These are phyloP conservation scores for Zosterops borbonicus DNA, from an alignment of 2,113 vertebrate genomes.

Conservation along the genomic window DNA sequence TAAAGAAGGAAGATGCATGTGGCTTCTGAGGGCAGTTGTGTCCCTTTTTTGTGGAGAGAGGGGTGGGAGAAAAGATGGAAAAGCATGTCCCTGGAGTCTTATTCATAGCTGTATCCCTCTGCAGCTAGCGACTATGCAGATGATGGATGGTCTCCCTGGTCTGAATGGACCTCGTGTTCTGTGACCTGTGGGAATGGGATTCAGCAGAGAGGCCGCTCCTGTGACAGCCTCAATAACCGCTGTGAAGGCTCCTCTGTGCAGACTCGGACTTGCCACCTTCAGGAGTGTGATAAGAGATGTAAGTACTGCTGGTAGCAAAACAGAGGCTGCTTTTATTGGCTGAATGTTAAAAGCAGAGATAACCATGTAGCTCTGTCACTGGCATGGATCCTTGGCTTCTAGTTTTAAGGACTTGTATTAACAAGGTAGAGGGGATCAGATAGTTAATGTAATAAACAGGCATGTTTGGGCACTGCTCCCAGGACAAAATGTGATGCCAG, in stretches of 20 bases:
- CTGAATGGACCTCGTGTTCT: conserved; percentile 96
- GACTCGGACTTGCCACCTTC: conserved; percentile 93
- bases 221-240: conserved; percentile 95
- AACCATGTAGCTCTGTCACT: neutral
- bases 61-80: neutral
- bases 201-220: conserved; percentile 96
- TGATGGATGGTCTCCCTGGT: conserved; percentile 97
- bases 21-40: neutral
- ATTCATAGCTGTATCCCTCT: neutral
- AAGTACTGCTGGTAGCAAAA: conserved; percentile 63
- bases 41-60: neutral
- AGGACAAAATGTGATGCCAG: neutral
- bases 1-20: neutral
- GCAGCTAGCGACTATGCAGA: conserved; percentile 84
- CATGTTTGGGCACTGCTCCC: neutral
- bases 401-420: neutral
- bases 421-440: neutral
- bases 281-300: conserved; percentile 98
- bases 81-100: neutral
- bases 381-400: neutral
- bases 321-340: neutral
- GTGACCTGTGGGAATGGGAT: conserved; percentile 93
- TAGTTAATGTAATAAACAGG: neutral
- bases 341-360: neutral
- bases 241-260: conserved; percentile 97